phyloP scores from a whole-genome alignment of 2,797 vertebrate species.

The Platyrinchus mystaceus region DNA sequence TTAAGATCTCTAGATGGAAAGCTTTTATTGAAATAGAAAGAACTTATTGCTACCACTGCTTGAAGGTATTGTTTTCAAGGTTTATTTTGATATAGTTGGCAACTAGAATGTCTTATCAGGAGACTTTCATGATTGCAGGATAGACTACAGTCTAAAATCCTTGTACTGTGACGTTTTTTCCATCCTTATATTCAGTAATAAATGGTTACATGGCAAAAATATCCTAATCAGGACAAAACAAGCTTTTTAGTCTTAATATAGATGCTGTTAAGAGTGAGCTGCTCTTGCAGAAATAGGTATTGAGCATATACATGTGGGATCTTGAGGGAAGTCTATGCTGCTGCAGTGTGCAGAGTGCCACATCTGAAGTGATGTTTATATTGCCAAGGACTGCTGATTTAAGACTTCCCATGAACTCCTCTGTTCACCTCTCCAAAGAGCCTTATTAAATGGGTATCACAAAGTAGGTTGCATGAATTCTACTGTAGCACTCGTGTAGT shows the following conservation, averaged over 20 bases:
- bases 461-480: background rate
- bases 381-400: background rate
- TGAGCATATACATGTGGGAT: background rate
- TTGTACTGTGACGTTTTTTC: background rate
- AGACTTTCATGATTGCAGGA: background rate
- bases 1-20: conserved; percentile 35
- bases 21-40: conserved; percentile 54
- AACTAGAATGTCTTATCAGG: background rate
- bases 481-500: background rate
- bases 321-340: background rate
- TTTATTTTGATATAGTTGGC: conserved; percentile 23
- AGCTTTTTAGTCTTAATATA: background rate
- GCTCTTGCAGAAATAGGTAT: background rate
- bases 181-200: conserved; percentile 7
- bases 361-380: background rate
- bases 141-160: background rate
- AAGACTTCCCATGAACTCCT: background rate
- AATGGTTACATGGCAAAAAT: conserved; percentile 8
- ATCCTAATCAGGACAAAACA: background rate
- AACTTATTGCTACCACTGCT: conserved; percentile 4
- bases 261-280: background rate
- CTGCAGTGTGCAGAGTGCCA: background rate
- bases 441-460: background rate
- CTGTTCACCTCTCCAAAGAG: background rate
- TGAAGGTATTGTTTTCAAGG: conserved; percentile 32